Conservation (phyloP, 2,888 invertebrate genomes). For the Bellardia pandia region DNA sequence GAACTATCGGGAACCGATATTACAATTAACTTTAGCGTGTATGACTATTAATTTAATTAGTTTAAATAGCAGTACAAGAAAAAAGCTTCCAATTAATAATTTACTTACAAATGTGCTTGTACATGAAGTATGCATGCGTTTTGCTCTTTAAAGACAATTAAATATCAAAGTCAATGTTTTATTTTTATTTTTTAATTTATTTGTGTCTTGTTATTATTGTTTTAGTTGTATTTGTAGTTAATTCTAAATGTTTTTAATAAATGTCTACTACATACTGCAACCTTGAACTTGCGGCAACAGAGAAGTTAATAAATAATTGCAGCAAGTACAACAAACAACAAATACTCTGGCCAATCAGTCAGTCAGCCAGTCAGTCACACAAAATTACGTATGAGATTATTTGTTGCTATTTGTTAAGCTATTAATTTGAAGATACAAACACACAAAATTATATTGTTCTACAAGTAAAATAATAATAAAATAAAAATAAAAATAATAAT, state of each 20-base stretch:
- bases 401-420: constrained; percentile 40
- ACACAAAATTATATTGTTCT: constrained; percentile 14
- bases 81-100: not conserved
- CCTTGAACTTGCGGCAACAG: constrained; percentile 70
- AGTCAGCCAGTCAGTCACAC: not conserved
- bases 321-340: constrained; percentile 18
- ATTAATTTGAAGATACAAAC: constrained; percentile 46
- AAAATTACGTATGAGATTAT: constrained; percentile 24
- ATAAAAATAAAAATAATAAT: constrained; percentile 20
- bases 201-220: constrained; percentile 17
- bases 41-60: constrained; percentile 5
- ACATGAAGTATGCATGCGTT: not conserved
- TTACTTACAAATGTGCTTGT: constrained; percentile 4
- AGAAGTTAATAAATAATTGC: constrained; percentile 67
- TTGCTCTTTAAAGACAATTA: constrained; percentile 36
- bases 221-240: constrained; percentile 17
- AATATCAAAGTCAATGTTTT: constrained; percentile 32
- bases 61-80: not conserved
- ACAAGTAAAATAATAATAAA: constrained; percentile 23
- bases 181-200: not conserved
- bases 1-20: too few species aligned
- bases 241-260: constrained; percentile 53
- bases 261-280: constrained; percentile 52
- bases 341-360: not conserved
- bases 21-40: not conserved